Percentiles rank a stretch among this genome's conserved stretches.
Evolutionary conservation across 2,797 vertebrate species (phyloP).

Genomic region (Pseudochaenichthys georgianus): DNA sequence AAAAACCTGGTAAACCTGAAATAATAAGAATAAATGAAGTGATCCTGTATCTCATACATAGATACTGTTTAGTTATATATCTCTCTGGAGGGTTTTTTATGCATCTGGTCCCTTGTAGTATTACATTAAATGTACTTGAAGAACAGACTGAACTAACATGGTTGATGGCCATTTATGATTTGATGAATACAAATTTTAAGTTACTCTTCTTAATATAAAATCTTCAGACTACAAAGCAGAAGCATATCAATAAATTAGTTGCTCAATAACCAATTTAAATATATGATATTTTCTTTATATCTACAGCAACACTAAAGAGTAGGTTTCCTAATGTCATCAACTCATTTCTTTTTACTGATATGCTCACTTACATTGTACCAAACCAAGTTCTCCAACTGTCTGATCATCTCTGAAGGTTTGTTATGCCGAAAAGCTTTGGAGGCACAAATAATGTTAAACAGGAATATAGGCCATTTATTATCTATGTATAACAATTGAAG

Average conservation of each 20-base stretch:
- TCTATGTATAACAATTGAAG: background rate
- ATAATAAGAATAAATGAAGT: background rate
- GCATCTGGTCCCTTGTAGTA: slow-evolving; percentile 18
- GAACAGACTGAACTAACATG: background rate
- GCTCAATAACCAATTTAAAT: slow-evolving; percentile 30
- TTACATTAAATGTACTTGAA: slow-evolving; percentile 4
- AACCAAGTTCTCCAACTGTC: slow-evolving; percentile 2
- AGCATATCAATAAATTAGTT: slow-evolving; percentile 45
- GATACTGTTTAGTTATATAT: background rate
- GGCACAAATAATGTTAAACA: slow-evolving; percentile 23
- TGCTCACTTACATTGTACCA: background rate
- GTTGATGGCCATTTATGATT: slow-evolving; percentile 13
- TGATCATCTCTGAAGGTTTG: slow-evolving; percentile 2
- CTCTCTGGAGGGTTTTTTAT: background rate
- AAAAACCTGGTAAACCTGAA: background rate
- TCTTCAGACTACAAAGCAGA: slow-evolving; percentile 30
- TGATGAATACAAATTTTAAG: background rate
- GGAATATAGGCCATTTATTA: slow-evolving; percentile 7
- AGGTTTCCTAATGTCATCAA: slow-evolving; percentile 8
- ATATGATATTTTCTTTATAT: slow-evolving; percentile 19
- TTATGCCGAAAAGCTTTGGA: background rate
- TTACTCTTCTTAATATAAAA: slow-evolving; percentile 14
- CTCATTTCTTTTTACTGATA: slow-evolving; percentile 17
- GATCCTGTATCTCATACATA: background rate
- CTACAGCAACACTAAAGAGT: slow-evolving; percentile 32